Base-by-base conservation (phyloP, 2,113 vertebrate species). In the Uropsilus gracilis region DNA sequence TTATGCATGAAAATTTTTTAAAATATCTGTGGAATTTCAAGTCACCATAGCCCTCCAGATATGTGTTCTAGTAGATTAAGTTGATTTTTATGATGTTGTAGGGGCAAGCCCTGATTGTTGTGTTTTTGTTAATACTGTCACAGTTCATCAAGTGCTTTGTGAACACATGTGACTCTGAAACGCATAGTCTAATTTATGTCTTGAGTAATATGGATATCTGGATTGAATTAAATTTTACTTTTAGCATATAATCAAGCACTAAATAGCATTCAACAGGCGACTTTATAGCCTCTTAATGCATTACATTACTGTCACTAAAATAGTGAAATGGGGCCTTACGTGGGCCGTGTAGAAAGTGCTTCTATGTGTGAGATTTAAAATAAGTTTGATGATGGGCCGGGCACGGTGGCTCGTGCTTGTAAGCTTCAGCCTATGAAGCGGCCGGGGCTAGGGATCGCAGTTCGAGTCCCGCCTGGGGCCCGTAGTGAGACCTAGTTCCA, bases 281-380 rank as follows among this genome's bases (percentile, higher is more conserved):
- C 46, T 13, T 78, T n/a, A n/a, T n/a, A n/a, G n/a, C n/a, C n/a
- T n/a, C n/a, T n/a, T n/a, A n/a, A n/a, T 75, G 24, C 22, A 63
- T 94, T 76, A 73, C 34, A 95, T 95, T 84, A 81, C 37, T 90
- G 4, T 81, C 18, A 78, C 32, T 90, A 59, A 78, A 75, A 50
- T 86, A 91, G 30, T 89, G 42, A 91, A 80, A 57, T 78, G 32
- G 48, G 5, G 8, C 66, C 55, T 75, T 95, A 55, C 24, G 39
- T 95, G 39, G 24, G 3, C 44, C 37, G 44, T 94, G 39, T 14
- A 87, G 42, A 90, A 92, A 82, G 55, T 78, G 22, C 22, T 75
- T 55, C 53, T 3, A 14, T 61, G n/a, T n/a, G n/a, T n/a, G n/a
- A n/a, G n/a, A n/a, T n/a, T n/a, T n/a, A n/a, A n/a, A n/a, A n/a